A percentile compares a stretch with the other conserved stretches of the same genome.
These are phyloP conservation scores for Phenacoccus solenopsis DNA, from an alignment of 1,140 invertebrate species.

Conservation along the genomic window DNA sequence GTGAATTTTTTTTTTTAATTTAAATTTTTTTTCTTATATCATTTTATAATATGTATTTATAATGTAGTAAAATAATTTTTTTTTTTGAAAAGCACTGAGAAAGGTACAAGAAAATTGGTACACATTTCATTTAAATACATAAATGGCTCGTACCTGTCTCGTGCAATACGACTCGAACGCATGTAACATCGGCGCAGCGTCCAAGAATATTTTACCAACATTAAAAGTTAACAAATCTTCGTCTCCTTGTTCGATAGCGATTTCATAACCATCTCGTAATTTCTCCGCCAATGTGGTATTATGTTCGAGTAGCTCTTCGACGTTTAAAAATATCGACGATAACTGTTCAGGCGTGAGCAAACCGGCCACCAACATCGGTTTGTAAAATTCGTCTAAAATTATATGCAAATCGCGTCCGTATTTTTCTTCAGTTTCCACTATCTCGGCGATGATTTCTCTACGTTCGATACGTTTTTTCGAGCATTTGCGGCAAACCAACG, in stretches of 20 bases:
- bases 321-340: slow-evolving; percentile 83
- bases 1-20: too few species aligned
- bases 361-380: slow-evolving; percentile 73
- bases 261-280: slow-evolving; percentile 74
- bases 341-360: slow-evolving; percentile 66
- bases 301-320: slow-evolving; percentile 81
- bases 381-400: slow-evolving; percentile 85
- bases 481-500: slow-evolving; percentile 75
- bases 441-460: slow-evolving; percentile 89
- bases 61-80: too few species aligned
- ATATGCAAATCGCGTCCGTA: slow-evolving; percentile 85
- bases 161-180: slow-evolving; percentile 92
- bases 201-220: slow-evolving; percentile 79
- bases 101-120: too few species aligned
- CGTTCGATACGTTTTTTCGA: slow-evolving; percentile 73
- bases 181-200: slow-evolving; percentile 83
- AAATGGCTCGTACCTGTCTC: slow-evolving; percentile 48
- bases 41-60: too few species aligned
- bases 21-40: too few species aligned
- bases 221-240: slow-evolving; percentile 79
- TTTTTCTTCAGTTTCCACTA: slow-evolving; percentile 91
- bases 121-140: too few species aligned
- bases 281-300: slow-evolving; percentile 74
- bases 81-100: too few species aligned
- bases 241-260: slow-evolving; percentile 60